Percentiles rank a stretch among this genome's conserved stretches.
Conservation (phyloP, 2,797 vertebrate genomes). For the Hoplostethus atlanticus region DNA sequence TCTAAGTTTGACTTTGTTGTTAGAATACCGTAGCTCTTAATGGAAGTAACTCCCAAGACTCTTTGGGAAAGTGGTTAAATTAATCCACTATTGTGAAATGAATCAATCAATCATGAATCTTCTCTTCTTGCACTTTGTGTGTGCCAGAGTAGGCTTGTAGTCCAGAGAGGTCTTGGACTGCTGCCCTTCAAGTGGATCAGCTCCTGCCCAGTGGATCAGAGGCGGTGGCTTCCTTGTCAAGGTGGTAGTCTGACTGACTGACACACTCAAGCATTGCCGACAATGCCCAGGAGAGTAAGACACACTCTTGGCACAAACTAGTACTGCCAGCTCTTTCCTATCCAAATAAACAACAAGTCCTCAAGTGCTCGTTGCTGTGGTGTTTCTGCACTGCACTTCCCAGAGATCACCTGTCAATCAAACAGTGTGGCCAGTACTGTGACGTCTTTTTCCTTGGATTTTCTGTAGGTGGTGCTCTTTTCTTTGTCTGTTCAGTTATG, state of each 20-base stretch:
- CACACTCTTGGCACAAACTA: neutral
- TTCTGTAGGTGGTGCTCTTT: neutral
- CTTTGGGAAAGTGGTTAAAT: neutral
- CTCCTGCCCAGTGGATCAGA: constrained; percentile 18
- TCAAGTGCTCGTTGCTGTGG: too few relatives aligned
- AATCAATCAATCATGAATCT: neutral
- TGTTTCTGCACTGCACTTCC: too few relatives aligned
- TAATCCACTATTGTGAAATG: neutral
- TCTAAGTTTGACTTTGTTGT: too few relatives aligned
- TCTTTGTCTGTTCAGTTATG: neutral
- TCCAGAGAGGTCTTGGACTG: neutral
- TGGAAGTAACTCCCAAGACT: neutral
- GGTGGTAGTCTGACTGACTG: constrained; percentile 5
- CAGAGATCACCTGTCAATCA: constrained; percentile 18
- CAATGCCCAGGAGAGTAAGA: neutral
- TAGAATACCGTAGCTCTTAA: neutral
- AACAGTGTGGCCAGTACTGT: neutral
- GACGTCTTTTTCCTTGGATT: too few relatives aligned
- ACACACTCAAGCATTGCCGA: constrained; percentile 2
- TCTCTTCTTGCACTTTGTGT: neutral
- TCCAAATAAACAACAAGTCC: neutral
- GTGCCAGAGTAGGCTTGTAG: neutral
- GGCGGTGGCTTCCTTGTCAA: constrained; percentile 5
- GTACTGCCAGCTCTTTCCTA: neutral
- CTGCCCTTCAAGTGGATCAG: neutral